Percentiles rank a stretch among this genome's conserved stretches.
Evolutionary conservation across 2,797 vertebrate genomes (phyloP).

Genomic region (Galagoides demidoff): DNA sequence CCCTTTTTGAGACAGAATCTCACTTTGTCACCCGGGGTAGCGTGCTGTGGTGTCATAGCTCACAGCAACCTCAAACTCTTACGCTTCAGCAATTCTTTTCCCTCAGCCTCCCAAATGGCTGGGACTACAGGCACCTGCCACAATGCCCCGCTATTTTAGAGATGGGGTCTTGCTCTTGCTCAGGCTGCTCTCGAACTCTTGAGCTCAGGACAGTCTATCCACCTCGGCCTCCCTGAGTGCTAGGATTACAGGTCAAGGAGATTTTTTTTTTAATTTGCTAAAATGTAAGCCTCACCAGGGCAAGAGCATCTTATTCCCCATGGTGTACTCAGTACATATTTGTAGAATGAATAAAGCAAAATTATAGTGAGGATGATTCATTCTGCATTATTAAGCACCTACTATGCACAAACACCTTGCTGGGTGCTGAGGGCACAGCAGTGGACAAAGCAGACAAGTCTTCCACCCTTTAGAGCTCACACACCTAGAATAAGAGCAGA

Average conservation of each 20-base stretch:
- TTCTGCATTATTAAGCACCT: not conserved
- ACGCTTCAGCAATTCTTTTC: no score
- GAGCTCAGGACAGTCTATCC: no score
- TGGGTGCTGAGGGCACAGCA: not conserved
- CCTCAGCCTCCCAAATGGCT: no score
- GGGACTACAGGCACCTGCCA: no score
- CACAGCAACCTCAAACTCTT: no score
- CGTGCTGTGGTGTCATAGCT: no score
- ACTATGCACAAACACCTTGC: not conserved
- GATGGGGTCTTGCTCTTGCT: no score
- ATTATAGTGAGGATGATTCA: not conserved
- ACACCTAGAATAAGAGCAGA: not conserved
- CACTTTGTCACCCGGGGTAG: no score
- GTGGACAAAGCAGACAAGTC: not conserved
- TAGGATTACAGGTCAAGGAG: no score
- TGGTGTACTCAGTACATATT: not conserved
- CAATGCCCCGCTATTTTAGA: no score
- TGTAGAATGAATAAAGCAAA: not conserved
- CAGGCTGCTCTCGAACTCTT: no score
- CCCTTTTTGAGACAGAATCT: not conserved
- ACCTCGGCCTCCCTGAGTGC: no score
- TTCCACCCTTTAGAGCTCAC: not conserved
- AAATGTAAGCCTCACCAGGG: not conserved
- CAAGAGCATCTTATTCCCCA: not conserved
- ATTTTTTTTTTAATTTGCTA: not conserved